Evolutionary conservation across 2,888 invertebrate species (phyloP).

Genomic region (Lochmaea crataegi): DNA sequence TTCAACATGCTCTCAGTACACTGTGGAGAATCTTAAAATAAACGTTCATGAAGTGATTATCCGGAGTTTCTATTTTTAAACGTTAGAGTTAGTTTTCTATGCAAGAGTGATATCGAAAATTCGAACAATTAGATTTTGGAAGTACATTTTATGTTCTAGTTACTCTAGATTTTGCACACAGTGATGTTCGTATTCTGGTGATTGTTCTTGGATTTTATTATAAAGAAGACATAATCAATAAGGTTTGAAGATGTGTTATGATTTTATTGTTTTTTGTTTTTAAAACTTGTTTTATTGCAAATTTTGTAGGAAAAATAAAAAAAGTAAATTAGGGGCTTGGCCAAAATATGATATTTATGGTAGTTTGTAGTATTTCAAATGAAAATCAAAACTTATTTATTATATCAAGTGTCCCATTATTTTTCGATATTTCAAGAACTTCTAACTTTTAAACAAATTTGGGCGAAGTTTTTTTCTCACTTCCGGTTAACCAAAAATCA

Average conservation of each 20-base stretch:
- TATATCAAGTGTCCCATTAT: no score
- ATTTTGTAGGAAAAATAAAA: no score
- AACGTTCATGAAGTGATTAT: conserved; percentile 12
- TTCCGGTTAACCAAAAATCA: no score
- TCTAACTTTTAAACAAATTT: no score
- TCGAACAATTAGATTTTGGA: conserved; percentile 9
- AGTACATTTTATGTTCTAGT: not conserved
- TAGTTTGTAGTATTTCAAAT: no score
- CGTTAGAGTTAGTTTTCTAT: not conserved
- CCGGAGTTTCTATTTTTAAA: conserved; percentile 16
- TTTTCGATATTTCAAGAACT: no score
- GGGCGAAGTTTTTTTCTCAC: no score
- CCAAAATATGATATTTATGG: no score
- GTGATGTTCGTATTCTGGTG: conserved; percentile 11
- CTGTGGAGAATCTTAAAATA: conserved; percentile 18
- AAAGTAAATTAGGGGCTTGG: no score
- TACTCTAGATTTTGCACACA: not conserved
- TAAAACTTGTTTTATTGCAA: not conserved
- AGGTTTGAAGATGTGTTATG: not conserved
- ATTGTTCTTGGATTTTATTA: not conserved
- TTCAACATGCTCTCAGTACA: conserved; percentile 23
- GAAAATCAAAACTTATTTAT: no score
- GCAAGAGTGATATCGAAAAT: conserved; percentile 11
- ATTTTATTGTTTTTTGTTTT: not conserved
- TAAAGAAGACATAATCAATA: not conserved